Evolutionary conservation across 35 echinoderm and acorn worm species (phyloP).

Genomic region (Diadema setosum): DNA sequence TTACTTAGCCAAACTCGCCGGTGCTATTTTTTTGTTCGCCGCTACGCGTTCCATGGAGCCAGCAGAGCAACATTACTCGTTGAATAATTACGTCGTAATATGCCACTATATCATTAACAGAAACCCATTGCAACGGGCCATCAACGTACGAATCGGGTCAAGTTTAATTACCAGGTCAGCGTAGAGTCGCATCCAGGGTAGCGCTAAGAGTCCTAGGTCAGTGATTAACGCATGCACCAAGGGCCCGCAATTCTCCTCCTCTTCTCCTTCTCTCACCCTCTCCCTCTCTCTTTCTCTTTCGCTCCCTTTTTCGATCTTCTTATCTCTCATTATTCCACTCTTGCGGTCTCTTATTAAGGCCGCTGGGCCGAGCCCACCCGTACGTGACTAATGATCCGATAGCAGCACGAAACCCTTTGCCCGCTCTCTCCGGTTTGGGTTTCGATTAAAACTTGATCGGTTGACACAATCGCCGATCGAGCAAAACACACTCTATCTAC

Average conservation of each 20-base stretch:
- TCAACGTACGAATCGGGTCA: background rate
- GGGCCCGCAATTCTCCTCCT: too few species aligned
- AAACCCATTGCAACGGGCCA: background rate
- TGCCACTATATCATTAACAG: too few species aligned
- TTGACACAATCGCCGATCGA: background rate
- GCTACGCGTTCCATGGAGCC: too few species aligned
- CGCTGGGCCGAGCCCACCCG: background rate
- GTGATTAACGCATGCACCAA: too few species aligned
- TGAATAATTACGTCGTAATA: too few species aligned
- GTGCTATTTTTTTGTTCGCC: too few species aligned
- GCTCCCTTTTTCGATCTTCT: background rate
- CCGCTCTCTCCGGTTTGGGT: background rate
- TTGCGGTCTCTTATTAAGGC: too few species aligned
- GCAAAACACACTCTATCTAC: too few species aligned
- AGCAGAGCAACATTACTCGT: too few species aligned
- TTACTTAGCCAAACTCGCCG: too few species aligned
- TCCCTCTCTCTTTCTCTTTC: too few species aligned
- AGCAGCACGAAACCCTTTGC: background rate
- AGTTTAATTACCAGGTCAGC: conserved; percentile 4
- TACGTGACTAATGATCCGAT: background rate
- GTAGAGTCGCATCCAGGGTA: background rate
- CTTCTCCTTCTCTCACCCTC: too few species aligned
- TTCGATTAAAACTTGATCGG: background rate
- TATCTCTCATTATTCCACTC: background rate
- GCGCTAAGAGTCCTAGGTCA: background rate